Base-by-base conservation (phyloP, 2,888 invertebrate genomes). In the Leucania comma region DNA sequence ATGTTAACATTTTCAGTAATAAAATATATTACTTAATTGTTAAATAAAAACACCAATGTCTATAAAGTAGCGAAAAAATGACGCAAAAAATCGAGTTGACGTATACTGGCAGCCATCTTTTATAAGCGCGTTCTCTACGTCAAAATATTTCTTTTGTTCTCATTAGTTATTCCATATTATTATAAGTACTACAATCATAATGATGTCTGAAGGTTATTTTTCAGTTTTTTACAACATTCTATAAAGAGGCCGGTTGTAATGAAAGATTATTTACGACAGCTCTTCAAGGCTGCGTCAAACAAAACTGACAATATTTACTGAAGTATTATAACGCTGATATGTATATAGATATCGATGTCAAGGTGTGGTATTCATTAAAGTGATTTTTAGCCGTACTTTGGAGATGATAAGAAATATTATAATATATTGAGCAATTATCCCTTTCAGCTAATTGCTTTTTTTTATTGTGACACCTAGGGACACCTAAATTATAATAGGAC, bases 261-360 rank as follows among this genome's bases (percentile, higher is more conserved):
- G 72, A 54, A 72, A 84, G 74, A 82, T 84, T 83, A 80, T 81
- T 77, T 85, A 87, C 87, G 87, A 88, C 88, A 87, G 86, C 86
- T 80, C 73, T 82, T 85, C 90, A 92, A 92, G 90, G 90, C 63
- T 87, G 70, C 61, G 73, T 88, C 86, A 82, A 86, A 88, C 85
- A 81, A 86, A 88, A 82, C 78, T 82, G 84, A 90, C 88, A 87
- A 86, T 91, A 88, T 93, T 92, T 90, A 86, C 88, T 73, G 72
- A 85, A 86, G 90, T 77, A 87, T 90, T 88, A 89, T 71, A 78
- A 62, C 85, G 85, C 82, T 84, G 85, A 85, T 87, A 81, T 83
- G 84, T 87, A 75, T 68, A 72, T 87, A 86, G 89, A 88, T 89
- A 92, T 91, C 90, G 89, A 90, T 90, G 91, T 90, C 91, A 93